Evolutionary conservation across 2,797 vertebrate genomes (phyloP).

Genomic region (Syngnathus acus): DNA sequence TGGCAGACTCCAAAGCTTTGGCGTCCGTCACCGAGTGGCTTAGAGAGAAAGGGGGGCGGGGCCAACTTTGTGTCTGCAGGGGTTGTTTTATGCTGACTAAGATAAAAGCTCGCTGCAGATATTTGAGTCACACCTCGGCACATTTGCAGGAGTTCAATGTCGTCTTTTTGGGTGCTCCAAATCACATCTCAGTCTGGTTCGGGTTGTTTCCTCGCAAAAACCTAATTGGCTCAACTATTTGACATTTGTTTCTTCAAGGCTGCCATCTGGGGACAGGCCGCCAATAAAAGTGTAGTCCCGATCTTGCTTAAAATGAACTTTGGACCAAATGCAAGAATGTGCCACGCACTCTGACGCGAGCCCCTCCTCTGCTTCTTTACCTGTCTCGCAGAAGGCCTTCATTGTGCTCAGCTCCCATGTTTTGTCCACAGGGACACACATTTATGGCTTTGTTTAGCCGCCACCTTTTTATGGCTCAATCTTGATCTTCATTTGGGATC

Average conservation of each 20-base stretch:
- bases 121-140: constrained; percentile 2
- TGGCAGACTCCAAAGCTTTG: constrained; percentile 18
- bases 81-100: constrained; percentile 28
- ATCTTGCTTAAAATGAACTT: constrained; percentile 27
- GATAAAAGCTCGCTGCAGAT: constrained; percentile 23
- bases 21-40: constrained; percentile 25
- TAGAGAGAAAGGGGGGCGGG: constrained; percentile 1
- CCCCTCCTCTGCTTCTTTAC: constrained; percentile 34
- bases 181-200: constrained; percentile 6
- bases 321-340: constrained; percentile 60
- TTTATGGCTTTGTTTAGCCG: neutral
- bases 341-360: constrained; percentile 22
- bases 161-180: neutral
- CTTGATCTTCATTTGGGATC: neutral
- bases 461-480: neutral
- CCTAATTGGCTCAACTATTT: constrained; percentile 33
- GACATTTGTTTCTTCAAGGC: constrained; percentile 24
- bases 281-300: constrained; percentile 17
- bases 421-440: neutral
- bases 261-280: constrained; percentile 41
- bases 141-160: constrained; percentile 13
- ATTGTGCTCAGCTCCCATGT: constrained; percentile 25
- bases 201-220: constrained; percentile 22
- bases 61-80: constrained; percentile 1
- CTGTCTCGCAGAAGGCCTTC: constrained; percentile 47